Conservation (phyloP, 1,140 invertebrate genomes). For the Lordiphosa clarofinis region DNA sequence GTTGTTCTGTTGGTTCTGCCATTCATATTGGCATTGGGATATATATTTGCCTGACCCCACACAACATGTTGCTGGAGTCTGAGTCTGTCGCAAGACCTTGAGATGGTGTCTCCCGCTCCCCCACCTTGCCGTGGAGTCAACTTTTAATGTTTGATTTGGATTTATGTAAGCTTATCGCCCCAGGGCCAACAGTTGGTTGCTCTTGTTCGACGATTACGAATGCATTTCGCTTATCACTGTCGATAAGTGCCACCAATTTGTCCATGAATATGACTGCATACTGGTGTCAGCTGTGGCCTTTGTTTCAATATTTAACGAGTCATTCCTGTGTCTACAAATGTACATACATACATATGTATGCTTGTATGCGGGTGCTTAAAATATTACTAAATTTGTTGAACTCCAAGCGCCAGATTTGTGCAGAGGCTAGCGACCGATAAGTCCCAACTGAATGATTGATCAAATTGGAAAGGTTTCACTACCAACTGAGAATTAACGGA, state of each 20-base stretch:
- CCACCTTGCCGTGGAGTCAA: not conserved
- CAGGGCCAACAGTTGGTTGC: constrained; percentile 26
- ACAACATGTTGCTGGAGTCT: constrained; percentile 49
- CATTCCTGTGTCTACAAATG: constrained; percentile 1
- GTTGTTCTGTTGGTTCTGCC: constrained; percentile 31
- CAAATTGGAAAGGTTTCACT: too few relatives aligned
- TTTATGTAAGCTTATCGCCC: constrained; percentile 7
- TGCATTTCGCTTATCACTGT: constrained; percentile 45
- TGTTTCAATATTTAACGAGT: constrained; percentile 41
- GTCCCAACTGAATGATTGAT: constrained; percentile 9
- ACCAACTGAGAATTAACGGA: too few relatives aligned
- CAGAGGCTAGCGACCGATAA: constrained; percentile 32
- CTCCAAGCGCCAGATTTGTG: constrained; percentile 4
- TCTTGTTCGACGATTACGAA: constrained; percentile 27
- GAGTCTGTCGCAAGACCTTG: constrained; percentile 55
- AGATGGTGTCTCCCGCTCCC: constrained; percentile 26
- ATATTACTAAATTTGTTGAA: not conserved
- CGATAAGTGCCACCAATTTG: constrained; percentile 39
- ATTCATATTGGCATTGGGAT: constrained; percentile 28
- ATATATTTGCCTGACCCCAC: constrained; percentile 65
- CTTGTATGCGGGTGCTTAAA: constrained; percentile 6
- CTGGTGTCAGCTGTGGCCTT: constrained; percentile 37
- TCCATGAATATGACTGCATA: constrained; percentile 12
- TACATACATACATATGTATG: constrained; percentile 2
- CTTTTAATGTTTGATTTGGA: constrained; percentile 3